Evolutionary conservation across 2,113 vertebrate genomes (phyloP).

Genomic region (Micronycteris hirsuta): DNA sequence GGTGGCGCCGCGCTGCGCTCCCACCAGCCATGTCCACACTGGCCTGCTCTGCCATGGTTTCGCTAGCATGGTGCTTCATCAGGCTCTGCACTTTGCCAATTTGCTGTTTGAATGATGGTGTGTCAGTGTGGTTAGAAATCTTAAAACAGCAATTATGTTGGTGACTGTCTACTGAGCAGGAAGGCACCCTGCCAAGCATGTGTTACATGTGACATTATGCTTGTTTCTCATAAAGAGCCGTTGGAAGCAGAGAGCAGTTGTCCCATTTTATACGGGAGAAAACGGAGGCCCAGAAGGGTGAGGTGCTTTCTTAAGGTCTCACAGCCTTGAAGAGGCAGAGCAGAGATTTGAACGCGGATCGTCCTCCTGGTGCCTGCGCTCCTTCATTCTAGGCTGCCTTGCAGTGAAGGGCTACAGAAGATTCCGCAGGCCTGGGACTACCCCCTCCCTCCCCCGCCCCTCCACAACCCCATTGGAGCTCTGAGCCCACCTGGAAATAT

Average conservation of each 20-base stretch:
- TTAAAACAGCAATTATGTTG: neutral
- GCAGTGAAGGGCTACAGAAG: neutral
- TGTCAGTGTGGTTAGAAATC: neutral
- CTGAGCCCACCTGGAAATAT: neutral
- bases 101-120: conserved; percentile 6
- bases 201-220: neutral
- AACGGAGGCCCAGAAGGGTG: neutral
- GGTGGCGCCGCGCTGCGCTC: accelerated
- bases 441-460: accelerated
- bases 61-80: neutral
- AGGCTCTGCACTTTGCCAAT: neutral
- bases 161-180: neutral
- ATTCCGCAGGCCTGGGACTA: neutral
- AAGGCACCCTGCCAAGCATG: neutral
- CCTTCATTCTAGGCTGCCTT: neutral
- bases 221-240: neutral
- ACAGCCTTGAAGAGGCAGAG: neutral
- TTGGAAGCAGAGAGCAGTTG: neutral
- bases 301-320: neutral
- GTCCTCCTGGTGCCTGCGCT: neutral
- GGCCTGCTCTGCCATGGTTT: neutral
- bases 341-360: neutral
- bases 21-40: accelerated
- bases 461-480: accelerated
- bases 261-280: neutral